Percentiles rank a stretch among this genome's conserved stretches.
These are phyloP conservation scores for Pandion haliaetus DNA, from an alignment of 2,113 vertebrate species.

Conservation along the genomic window DNA sequence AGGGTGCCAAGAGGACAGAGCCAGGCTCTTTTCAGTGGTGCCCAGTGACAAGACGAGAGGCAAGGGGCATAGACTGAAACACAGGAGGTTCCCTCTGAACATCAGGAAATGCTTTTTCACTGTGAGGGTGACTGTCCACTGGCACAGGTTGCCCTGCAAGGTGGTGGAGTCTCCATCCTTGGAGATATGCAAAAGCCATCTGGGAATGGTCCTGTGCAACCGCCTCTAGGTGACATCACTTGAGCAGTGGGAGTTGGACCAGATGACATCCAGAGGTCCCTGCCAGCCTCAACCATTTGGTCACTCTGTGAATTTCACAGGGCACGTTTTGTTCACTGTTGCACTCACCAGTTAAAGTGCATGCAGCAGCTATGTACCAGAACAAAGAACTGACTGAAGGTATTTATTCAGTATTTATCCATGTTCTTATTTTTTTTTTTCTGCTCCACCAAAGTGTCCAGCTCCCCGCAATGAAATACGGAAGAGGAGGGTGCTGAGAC, in stretches of 20 bases:
- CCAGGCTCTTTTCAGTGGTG: background rate
- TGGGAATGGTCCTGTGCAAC: background rate
- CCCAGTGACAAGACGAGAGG: background rate
- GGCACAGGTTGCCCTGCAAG: background rate
- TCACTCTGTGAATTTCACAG: background rate
- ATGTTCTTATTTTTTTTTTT: background rate
- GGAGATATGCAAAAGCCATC: background rate
- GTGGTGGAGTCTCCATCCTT: background rate
- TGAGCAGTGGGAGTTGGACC: too few species aligned
- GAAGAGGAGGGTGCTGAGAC: background rate
- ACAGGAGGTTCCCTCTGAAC: background rate
- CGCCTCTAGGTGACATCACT: background rate
- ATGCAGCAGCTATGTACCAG: background rate
- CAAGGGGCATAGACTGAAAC: background rate
- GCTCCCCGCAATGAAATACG: accelerated
- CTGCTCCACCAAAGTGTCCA: background rate
- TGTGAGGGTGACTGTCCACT: accelerated
- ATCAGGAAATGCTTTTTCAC: background rate
- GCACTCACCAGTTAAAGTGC: background rate
- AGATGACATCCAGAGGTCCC: background rate
- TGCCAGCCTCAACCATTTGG: background rate
- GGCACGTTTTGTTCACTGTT: background rate
- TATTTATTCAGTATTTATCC: background rate
- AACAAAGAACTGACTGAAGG: background rate
- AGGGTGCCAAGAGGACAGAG: accelerated